These are phyloP conservation scores for Pitangus sulphuratus DNA, from an alignment of 2,797 vertebrate genomes.

Conservation along the genomic window DNA sequence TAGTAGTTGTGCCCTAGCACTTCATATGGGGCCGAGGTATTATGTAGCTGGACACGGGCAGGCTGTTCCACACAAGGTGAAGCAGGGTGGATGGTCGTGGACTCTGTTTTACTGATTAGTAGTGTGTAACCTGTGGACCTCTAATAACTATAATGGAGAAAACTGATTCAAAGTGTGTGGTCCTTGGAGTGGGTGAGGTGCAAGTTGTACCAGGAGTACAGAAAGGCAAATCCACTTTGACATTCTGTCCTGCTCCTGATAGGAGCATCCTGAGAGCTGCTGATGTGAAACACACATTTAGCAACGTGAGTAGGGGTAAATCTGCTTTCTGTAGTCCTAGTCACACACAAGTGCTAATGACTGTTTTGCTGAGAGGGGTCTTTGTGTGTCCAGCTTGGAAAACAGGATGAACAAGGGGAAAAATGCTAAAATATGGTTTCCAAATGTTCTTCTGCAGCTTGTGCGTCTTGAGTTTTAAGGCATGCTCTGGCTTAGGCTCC, in stretches of 20 bases:
- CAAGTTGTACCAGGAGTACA: neutral
- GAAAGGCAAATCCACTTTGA: neutral
- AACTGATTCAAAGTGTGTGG: neutral
- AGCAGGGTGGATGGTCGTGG: neutral
- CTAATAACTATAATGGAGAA: neutral
- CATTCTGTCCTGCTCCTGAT: neutral
- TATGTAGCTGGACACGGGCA: fast-evolving
- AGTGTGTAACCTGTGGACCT: neutral
- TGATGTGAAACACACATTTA: neutral
- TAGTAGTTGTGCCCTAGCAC: neutral
- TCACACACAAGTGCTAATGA: neutral
- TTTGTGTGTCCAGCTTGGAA: slow-evolving; percentile 6
- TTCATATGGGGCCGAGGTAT: neutral
- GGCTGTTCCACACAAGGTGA: neutral
- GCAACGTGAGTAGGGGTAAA: neutral
- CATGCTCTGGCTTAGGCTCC: neutral
- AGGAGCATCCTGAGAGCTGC: neutral
- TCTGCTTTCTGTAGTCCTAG: neutral
- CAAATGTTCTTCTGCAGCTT: slow-evolving; percentile 14
- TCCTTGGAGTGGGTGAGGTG: neutral
- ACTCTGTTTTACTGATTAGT: neutral
- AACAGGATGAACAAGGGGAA: neutral
- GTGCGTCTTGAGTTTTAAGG: neutral
- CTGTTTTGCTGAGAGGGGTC: slow-evolving; percentile 7
- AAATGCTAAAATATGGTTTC: slow-evolving; percentile 3